phyloP scores from a whole-genome alignment of 2,888 invertebrate species.

The Dichetophora obliterata region DNA sequence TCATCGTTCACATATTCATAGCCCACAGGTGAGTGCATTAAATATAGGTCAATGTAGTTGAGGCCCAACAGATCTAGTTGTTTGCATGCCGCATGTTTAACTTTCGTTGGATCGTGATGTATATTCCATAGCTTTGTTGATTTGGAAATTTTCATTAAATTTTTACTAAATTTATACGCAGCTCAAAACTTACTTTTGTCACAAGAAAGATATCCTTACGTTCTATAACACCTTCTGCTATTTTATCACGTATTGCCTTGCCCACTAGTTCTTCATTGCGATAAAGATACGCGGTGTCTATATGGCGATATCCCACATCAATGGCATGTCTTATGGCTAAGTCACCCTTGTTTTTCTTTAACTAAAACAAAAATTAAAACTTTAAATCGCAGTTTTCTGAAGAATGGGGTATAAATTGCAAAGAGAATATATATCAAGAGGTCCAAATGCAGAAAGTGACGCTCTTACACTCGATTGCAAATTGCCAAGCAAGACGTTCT shows the following conservation, averaged over 20 bases:
- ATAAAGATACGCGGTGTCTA: conserved; percentile 76
- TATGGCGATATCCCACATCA: conserved; percentile 79
- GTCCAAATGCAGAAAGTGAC: no score
- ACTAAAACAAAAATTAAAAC: conserved; percentile 68
- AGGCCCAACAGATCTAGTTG: conserved; percentile 77
- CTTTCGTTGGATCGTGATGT: conserved; percentile 55
- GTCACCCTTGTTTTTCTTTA: conserved; percentile 75
- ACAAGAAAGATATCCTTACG: conserved; percentile 77
- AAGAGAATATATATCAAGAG: no score
- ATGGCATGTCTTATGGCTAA: conserved; percentile 79
- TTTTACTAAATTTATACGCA: not conserved
- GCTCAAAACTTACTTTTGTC: conserved; percentile 70
- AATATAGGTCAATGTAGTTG: conserved; percentile 82
- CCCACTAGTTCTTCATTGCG: conserved; percentile 79
- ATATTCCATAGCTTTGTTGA: conserved; percentile 60
- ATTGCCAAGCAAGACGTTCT: no score
- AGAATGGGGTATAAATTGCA: no score
- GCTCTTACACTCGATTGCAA: no score
- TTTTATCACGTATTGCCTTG: conserved; percentile 73
- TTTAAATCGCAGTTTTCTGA: no score
- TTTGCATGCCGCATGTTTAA: conserved; percentile 70
- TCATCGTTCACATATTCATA: conserved; percentile 69
- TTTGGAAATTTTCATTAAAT: not conserved
- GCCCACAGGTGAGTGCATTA: conserved; percentile 86
- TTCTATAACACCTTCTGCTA: conserved; percentile 74